phyloP scores from a whole-genome alignment of 2,113 vertebrate species.

The Malurus elegans region DNA sequence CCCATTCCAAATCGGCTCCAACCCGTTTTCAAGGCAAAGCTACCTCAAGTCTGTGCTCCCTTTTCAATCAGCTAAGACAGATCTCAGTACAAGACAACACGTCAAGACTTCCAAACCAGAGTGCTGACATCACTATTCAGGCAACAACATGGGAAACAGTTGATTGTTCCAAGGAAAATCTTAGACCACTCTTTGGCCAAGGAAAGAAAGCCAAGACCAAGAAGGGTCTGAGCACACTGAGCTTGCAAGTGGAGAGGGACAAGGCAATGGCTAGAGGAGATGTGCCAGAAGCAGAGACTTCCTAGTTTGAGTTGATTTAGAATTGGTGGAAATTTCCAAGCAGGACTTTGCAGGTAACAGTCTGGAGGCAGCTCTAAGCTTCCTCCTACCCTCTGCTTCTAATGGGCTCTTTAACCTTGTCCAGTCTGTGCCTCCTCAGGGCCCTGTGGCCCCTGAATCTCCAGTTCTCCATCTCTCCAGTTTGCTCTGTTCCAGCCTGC shows the following conservation, averaged over 20 bases:
- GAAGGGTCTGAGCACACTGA: not conserved
- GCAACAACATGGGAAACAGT: not conserved
- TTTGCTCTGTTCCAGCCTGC: not conserved
- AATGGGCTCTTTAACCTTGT: not conserved
- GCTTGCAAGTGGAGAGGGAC: not conserved
- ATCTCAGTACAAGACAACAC: not conserved
- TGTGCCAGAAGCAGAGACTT: not conserved
- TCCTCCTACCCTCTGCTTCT: not conserved
- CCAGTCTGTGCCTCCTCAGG: not conserved
- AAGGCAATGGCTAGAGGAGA: not conserved
- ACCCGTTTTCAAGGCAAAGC: not conserved
- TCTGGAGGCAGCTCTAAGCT: not conserved
- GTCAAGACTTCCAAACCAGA: not conserved
- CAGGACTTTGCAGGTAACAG: not conserved
- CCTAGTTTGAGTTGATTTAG: not conserved
- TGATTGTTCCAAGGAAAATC: not conserved
- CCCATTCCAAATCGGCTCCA: not conserved
- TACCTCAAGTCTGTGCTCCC: not conserved
- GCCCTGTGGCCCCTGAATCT: not conserved
- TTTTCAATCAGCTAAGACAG: not conserved
- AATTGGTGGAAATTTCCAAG: not conserved
- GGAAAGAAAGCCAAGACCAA: not conserved
- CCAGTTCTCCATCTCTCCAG: not conserved
- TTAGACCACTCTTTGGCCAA: not conserved
- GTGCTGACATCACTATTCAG: not conserved